A percentile compares a stretch with the other conserved stretches of the same genome.
Conservation (phyloP, 2,888 invertebrate species). For the Sabatieria punctata region DNA sequence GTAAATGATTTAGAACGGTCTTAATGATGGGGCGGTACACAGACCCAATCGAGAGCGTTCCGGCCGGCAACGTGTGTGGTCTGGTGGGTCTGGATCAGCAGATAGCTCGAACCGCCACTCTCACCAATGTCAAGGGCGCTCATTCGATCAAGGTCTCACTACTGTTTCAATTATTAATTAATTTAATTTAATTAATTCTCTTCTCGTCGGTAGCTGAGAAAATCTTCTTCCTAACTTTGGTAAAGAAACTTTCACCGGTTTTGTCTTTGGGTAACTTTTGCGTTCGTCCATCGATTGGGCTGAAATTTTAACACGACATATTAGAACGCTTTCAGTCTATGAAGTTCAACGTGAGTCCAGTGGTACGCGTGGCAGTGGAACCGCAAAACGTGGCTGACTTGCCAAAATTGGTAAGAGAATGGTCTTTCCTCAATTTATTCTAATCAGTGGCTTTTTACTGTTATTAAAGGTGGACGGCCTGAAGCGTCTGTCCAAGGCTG, state of each 20-base stretch:
- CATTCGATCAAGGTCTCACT: slow-evolving; percentile 12
- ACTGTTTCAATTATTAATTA: neutral
- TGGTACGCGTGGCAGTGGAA: slow-evolving; percentile 16
- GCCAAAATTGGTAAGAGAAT: slow-evolving; percentile 13
- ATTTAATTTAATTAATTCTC: neutral
- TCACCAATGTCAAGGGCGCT: slow-evolving; percentile 13
- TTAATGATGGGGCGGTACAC: slow-evolving; percentile 14
- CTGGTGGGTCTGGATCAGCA: slow-evolving; percentile 16
- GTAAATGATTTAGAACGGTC: slow-evolving; percentile 9
- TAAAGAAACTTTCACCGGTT: no score
- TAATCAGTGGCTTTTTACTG: no score
- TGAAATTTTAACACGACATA: no score
- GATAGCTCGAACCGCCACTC: slow-evolving; percentile 14
- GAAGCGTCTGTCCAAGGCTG: slow-evolving; percentile 13
- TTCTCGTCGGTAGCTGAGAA: no score
- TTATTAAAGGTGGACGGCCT: slow-evolving; percentile 17
- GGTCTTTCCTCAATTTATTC: no score
- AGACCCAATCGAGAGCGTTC: slow-evolving; percentile 10
- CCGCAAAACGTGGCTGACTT: slow-evolving; percentile 12
- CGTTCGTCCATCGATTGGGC: no score
- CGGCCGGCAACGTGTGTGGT: slow-evolving; percentile 16
- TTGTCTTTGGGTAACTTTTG: no score
- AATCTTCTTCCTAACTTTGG: no score
- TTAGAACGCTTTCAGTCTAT: slow-evolving; percentile 9
- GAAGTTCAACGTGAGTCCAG: slow-evolving; percentile 15